Conservation (phyloP, 2,888 invertebrate genomes). For the Liopterus haemorrhoidalis region DNA sequence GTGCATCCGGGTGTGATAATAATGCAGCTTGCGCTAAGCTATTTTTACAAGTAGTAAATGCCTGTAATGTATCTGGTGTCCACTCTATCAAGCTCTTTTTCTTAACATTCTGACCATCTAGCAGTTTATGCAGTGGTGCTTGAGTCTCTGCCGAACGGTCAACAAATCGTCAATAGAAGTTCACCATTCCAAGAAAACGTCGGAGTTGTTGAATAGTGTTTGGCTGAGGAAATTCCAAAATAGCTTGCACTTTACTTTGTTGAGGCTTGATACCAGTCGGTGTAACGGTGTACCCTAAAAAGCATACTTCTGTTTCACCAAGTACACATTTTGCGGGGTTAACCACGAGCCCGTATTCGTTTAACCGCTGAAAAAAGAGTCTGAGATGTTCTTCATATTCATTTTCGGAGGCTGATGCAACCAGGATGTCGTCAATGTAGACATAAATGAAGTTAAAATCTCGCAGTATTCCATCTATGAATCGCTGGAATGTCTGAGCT, state of each 20-base stretch:
- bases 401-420: conserved; percentile 28
- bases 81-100: conserved; percentile 32
- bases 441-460: conserved; percentile 30
- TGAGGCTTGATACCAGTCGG: conserved; percentile 34
- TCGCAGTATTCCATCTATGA: conserved; percentile 33
- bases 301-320: conserved; percentile 21
- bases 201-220: conserved; percentile 32
- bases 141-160: conserved; percentile 35
- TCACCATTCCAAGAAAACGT: conserved; percentile 35
- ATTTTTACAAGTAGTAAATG: conserved; percentile 35
- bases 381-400: conserved; percentile 34
- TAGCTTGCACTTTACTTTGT: conserved; percentile 34
- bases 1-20: conserved; percentile 36
- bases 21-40: conserved; percentile 34
- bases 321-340: conserved; percentile 35
- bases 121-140: conserved; percentile 33
- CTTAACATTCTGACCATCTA: conserved; percentile 32
- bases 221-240: conserved; percentile 31
- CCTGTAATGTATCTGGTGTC: conserved; percentile 26
- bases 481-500: conserved; percentile 38
- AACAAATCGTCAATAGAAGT: conserved; percentile 36
- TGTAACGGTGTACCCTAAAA: conserved; percentile 29
- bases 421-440: conserved; percentile 36
- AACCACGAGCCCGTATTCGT: conserved; percentile 33
- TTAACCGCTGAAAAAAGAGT: conserved; percentile 29